Conservation (phyloP, 1,140 invertebrate species). For the Drosophila chauvacae region DNA sequence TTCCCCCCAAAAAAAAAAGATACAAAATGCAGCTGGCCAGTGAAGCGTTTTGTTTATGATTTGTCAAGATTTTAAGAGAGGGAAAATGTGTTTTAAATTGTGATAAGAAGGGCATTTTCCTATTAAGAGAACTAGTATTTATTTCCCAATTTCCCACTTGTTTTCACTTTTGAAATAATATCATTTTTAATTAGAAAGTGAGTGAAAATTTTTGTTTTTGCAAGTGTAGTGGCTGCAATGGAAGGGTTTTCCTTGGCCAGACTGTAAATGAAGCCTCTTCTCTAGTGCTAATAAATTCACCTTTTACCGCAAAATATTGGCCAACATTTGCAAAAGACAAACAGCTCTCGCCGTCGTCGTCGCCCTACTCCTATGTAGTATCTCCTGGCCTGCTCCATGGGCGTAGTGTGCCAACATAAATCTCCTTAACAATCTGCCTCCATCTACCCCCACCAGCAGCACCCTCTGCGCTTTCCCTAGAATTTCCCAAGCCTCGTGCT, state of each 20-base stretch:
- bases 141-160: neutral
- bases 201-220: neutral
- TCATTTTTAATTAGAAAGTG: neutral
- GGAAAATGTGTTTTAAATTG: conserved; percentile 73
- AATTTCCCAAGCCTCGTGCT: conserved; percentile 5
- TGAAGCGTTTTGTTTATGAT: conserved; percentile 72
- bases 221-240: neutral
- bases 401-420: conserved; percentile 45
- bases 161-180: neutral
- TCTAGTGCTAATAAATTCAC: conserved; percentile 73
- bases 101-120: conserved; percentile 32
- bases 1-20: conserved; percentile 10
- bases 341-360: conserved; percentile 34
- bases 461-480: neutral
- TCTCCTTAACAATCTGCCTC: conserved; percentile 41
- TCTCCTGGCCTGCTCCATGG: conserved; percentile 4
- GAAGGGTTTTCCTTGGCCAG: conserved; percentile 1
- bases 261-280: conserved; percentile 25
- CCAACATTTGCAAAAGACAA: conserved; percentile 77
- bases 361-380: neutral
- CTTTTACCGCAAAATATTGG: conserved; percentile 80
- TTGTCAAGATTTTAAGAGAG: conserved; percentile 63
- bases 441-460: neutral
- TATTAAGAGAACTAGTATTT: neutral
- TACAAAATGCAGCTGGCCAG: conserved; percentile 60